phyloP scores from a whole-genome alignment of 2,888 invertebrate species.

The Plagiodera versicolora region DNA sequence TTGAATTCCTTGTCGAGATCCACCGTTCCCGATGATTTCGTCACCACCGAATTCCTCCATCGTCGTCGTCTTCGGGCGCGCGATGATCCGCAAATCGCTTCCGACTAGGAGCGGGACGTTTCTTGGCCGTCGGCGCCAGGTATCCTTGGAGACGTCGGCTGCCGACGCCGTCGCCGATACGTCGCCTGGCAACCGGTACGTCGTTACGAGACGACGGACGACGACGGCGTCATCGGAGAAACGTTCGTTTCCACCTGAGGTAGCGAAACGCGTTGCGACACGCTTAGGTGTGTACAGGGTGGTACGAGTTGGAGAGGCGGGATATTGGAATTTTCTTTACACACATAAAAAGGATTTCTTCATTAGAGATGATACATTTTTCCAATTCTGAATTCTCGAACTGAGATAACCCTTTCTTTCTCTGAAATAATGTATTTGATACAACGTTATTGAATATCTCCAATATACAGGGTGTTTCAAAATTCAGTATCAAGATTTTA shows the following conservation, averaged over 20 bases:
- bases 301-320: background rate
- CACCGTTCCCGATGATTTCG: background rate
- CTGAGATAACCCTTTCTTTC: no score
- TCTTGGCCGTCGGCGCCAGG: conserved; percentile 62
- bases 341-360: no score
- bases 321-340: background rate
- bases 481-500: no score
- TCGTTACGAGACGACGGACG: conserved; percentile 16
- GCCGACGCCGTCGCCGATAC: conserved; percentile 44
- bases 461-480: no score
- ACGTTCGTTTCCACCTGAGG: conserved; percentile 23
- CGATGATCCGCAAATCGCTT: conserved; percentile 15
- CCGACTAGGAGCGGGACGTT: conserved; percentile 55
- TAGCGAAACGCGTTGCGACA: conserved; percentile 14
- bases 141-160: conserved; percentile 58
- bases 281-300: background rate
- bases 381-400: no score
- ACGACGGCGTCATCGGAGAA: conserved; percentile 16
- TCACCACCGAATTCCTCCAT: background rate
- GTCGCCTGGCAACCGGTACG: conserved; percentile 33
- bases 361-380: no score
- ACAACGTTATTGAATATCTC: no score
- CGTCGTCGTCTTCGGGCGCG: conserved; percentile 3
- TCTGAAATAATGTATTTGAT: no score
- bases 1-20: background rate